Conservation (phyloP, 2,888 invertebrate genomes). For the Microctonus hyperodae region DNA sequence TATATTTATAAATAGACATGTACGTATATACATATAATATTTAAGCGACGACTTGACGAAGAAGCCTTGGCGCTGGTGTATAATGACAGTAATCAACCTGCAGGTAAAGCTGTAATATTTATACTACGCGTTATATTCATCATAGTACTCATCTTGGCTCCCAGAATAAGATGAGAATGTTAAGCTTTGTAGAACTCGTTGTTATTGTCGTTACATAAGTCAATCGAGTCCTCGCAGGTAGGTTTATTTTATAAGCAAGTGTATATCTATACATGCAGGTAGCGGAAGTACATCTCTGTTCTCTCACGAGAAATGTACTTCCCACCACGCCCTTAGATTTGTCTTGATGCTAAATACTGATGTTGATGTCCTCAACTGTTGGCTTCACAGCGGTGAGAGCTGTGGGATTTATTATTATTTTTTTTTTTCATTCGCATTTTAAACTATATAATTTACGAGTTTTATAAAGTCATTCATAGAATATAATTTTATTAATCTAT, state of each 20-base stretch:
- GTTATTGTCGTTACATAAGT: conserved; percentile 13
- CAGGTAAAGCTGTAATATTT: conserved; percentile 42
- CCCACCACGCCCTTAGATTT: conserved; percentile 29
- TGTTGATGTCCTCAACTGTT: too few relatives aligned
- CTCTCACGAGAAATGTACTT: conserved; percentile 23
- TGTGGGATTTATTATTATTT: conserved; percentile 9
- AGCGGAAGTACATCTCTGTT: conserved; percentile 26
- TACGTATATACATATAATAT: conserved; percentile 10
- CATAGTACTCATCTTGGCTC: conserved; percentile 10
- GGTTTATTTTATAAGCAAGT: too few relatives aligned
- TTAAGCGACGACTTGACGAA: conserved; percentile 34
- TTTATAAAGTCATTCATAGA: neutral
- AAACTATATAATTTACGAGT: neutral
- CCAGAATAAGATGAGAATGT: conserved; percentile 13
- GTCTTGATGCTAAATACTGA: conserved; percentile 24
- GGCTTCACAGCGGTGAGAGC: conserved; percentile 10
- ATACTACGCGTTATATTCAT: conserved; percentile 31
- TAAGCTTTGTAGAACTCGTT: neutral
- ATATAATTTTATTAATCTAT: neutral
- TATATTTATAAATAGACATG: neutral
- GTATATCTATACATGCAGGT: too few relatives aligned
- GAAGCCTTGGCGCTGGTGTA: conserved; percentile 36
- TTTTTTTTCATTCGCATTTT: neutral
- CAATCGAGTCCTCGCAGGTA: too few relatives aligned
- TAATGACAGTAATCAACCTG: conserved; percentile 43